phyloP scores from a whole-genome alignment of 1,140 invertebrate genomes.

The Dufourea novaeangliae region DNA sequence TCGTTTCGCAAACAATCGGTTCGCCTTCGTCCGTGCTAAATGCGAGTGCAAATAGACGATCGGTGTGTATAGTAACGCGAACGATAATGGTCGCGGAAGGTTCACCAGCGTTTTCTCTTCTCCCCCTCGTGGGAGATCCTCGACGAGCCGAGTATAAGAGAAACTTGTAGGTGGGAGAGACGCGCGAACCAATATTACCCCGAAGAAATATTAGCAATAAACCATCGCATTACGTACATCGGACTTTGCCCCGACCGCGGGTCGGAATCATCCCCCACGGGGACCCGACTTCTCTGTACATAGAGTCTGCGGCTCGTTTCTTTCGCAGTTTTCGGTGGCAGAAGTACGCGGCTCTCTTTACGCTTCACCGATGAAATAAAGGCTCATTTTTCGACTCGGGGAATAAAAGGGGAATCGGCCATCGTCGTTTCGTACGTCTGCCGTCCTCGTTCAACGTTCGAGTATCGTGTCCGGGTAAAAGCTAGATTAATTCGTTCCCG shows the following conservation, averaged over 20 bases:
- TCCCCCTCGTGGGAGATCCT: too few relatives aligned
- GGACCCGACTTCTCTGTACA: conserved; percentile 12
- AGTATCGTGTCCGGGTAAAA: conserved; percentile 48
- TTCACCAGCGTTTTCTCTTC: not conserved
- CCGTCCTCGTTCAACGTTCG: conserved; percentile 44
- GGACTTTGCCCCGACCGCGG: conserved; percentile 13
- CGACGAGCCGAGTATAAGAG: conserved; percentile 1
- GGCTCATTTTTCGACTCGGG: conserved; percentile 64
- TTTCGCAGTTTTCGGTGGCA: conserved; percentile 56
- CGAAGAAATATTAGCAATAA: conserved; percentile 67
- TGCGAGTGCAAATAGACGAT: not conserved
- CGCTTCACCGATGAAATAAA: conserved; percentile 64
- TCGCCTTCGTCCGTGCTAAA: conserved; percentile 1
- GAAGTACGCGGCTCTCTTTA: conserved; percentile 55
- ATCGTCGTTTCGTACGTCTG: conserved; percentile 59
- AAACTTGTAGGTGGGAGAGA: conserved; percentile 34
- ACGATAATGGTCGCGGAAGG: conserved; percentile 1
- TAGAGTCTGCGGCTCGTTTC: conserved; percentile 50
- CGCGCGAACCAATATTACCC: conserved; percentile 56
- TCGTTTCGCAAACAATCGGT: not conserved
- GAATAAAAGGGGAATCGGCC: conserved; percentile 58
- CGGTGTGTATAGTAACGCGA: too few relatives aligned
- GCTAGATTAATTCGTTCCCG: conserved; percentile 61
- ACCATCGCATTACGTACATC: conserved; percentile 57
- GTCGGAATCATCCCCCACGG: not conserved